Conservation (phyloP, 2,113 vertebrate species). For the Steatornis caripensis region DNA sequence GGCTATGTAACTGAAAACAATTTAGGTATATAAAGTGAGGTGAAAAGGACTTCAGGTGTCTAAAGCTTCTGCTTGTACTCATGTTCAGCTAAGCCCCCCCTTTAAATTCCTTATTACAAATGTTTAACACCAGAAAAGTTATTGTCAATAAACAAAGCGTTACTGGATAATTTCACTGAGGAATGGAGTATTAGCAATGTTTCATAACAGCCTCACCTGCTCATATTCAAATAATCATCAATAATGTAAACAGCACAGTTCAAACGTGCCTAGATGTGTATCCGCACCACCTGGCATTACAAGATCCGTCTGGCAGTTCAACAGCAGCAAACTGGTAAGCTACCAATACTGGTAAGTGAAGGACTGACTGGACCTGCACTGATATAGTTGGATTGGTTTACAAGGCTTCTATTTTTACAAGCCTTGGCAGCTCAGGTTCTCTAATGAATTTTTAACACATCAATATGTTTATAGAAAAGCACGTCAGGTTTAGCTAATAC, state of each 20-base stretch:
- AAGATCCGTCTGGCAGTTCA: not conserved
- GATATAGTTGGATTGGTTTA: conserved; percentile 61
- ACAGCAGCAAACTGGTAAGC: not conserved
- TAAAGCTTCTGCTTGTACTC: not conserved
- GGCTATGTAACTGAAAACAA: not conserved
- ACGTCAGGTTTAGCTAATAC: conserved; percentile 29
- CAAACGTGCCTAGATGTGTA: not conserved
- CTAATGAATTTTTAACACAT: conserved; percentile 63
- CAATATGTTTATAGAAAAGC: conserved; percentile 51
- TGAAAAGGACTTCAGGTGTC: not conserved
- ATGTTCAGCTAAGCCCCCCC: not conserved
- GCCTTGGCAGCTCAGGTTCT: conserved; percentile 49
- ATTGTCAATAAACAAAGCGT: not conserved
- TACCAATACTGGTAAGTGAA: conserved; percentile 13
- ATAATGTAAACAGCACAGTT: not conserved
- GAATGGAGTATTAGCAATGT: not conserved
- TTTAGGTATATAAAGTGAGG: not conserved
- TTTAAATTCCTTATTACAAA: not conserved
- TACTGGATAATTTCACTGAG: not conserved
- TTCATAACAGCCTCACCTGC: not conserved
- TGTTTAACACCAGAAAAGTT: not conserved
- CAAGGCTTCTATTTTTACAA: conserved; percentile 56
- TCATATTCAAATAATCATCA: not conserved
- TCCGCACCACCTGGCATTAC: not conserved
- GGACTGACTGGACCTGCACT: conserved; percentile 63